Evolutionary conservation across 2,888 invertebrate genomes (phyloP), one percentile per base, ranked within the genome.

Genomic region (Patella caerulea): DNA sequence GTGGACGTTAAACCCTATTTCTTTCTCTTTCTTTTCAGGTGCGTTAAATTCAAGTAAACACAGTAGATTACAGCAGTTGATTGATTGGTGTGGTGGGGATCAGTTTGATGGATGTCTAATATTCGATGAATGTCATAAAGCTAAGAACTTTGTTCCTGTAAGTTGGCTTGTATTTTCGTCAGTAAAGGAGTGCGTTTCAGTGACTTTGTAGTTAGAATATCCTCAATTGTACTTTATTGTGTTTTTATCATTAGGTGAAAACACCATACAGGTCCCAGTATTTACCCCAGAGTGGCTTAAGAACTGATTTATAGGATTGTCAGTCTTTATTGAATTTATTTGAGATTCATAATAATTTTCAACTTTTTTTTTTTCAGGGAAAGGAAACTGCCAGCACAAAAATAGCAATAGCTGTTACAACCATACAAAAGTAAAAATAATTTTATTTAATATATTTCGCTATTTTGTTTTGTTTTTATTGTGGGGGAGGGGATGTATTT

Each of bases 41-140:
- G 82, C 82, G 3, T 82, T 86, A 29, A 86, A 80, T 80, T 79
- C 74, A 0, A 76, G 82, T 3, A 83, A 82, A 71, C 84, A 86
- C 76, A 85, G 84, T 59, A 84, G 91, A 15, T 83, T 91, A 11
- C 86, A 90, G 78, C 91, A 91, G 85, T 79, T 91, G 73, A 87
- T 90, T 3, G 84, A 88, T 73, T 91, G 91, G 91, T 91, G 91
- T 83, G 90, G 91, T 17, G 90, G 90, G 0, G 80, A 83, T 45
- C 75, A 87, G n/a, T 90, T 89, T 82, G 88, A 88, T 52, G 91
- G 91, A 3, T 91, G 91, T 82, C 86, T 91, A 15, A 85, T 91
- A 53, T 91, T 91, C 85, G 91, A 91, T 80, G 91, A 91, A 80
- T 91, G 91, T 82, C 91, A 91, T 83, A 90, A 90, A 79, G 91